Evolutionary conservation across 2,113 vertebrate genomes (phyloP).

Genomic region (Notechis scutatus): DNA sequence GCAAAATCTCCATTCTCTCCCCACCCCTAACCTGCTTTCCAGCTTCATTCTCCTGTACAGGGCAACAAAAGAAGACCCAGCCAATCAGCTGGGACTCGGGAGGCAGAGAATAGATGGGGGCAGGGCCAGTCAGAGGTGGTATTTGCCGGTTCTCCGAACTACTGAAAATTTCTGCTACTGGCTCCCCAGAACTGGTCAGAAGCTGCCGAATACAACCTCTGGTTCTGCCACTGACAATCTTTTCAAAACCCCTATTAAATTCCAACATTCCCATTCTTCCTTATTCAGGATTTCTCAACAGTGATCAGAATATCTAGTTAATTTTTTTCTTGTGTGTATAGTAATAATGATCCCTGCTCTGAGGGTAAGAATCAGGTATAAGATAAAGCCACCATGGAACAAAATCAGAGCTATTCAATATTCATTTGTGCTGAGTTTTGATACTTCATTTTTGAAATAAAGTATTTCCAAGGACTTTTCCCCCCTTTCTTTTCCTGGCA

Average conservation of each 20-base stretch:
- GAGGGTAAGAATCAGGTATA: constrained; percentile 20
- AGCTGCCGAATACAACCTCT: no score
- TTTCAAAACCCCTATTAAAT: background rate
- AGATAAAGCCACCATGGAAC: background rate
- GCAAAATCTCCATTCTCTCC: no score
- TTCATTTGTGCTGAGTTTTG: background rate
- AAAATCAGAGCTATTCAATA: background rate
- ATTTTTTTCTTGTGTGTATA: background rate
- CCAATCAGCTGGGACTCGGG: no score
- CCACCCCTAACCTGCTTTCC: no score
- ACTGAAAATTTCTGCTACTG: no score
- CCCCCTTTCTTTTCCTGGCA: background rate
- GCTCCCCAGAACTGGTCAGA: no score
- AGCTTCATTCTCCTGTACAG: no score
- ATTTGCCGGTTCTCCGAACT: no score
- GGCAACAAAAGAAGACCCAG: no score
- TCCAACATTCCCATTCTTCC: background rate
- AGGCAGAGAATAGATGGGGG: no score
- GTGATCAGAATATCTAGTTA: background rate
- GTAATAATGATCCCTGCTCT: background rate
- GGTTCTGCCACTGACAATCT: background rate
- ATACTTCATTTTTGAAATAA: background rate
- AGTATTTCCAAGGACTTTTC: constrained; percentile 31
- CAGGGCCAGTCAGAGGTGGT: no score
- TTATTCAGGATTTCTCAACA: background rate